Base-by-base conservation (phyloP, 2,113 vertebrate genomes). In the Colossoma macropomum region DNA sequence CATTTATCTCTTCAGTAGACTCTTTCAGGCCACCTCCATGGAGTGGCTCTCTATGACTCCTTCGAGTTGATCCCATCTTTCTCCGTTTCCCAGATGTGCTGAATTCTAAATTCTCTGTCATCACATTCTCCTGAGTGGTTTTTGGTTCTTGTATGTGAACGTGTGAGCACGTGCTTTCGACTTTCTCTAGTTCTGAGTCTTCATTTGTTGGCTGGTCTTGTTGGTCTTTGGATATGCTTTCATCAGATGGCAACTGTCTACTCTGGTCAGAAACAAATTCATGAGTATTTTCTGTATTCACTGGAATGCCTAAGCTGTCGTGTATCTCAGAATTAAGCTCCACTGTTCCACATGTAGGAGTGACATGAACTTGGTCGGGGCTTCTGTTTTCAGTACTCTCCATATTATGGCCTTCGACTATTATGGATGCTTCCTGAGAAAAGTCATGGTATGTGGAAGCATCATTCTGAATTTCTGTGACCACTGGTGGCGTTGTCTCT, bases 61-160 rank as follows among this genome's bases (percentile, higher is more conserved):
- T 71, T 16, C 70, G 73, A 74, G 71, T 80, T 48, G 87, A 87
- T 0, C 81, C 86, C 52, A 81, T 83, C 48, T 71, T 81, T 34
- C 56, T 78, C 54, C 74, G 86, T 45, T 38, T 65, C 4, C 38
- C 34, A 52, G 77, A 66, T 30, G 23, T 74, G 15, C 21, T 65
- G 23, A 17, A 32, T 27, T 13, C 17, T 27, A 16, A 41, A 21
- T 63, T 59, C 8, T 59, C 54, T 23, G 54, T 59, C 0, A 59
- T 59, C 8, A 59, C 48, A 69, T 69, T 69, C n/a, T 38, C 30
- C 17, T 38, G 2, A 69, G 30, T 11, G 32, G 4, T 38, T 19
- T 69, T 38, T 38, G 34, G 23, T 23, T 69, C 66, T 1, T 38
- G 66, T 38, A 12, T 12, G 32, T 69, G 32, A 23, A 38, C 23